phyloP scores from a whole-genome alignment of 2,888 invertebrate species.

The Fabriciana adippe region DNA sequence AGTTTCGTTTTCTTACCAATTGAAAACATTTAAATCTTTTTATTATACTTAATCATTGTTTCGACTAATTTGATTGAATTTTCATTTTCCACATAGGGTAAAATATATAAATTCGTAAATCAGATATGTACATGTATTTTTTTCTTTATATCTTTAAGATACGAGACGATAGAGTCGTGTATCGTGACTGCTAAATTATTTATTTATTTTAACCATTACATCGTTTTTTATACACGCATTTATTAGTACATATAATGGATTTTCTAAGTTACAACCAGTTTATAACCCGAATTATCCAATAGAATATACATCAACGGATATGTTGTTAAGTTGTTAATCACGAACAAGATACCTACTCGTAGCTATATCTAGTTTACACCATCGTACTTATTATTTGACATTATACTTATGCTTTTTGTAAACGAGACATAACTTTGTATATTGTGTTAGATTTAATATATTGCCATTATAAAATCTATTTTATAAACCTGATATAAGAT shows the following conservation, averaged over 20 bases:
- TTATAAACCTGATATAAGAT: too few species aligned
- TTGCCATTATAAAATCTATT: too few species aligned
- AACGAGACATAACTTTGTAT: too few species aligned
- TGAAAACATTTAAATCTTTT: too few species aligned
- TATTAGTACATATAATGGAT: conserved; percentile 7
- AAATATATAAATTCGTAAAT: too few species aligned
- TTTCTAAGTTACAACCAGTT: conserved; percentile 34
- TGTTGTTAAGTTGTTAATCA: conserved; percentile 36
- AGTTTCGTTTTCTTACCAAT: too few species aligned
- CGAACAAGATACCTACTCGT: conserved; percentile 26
- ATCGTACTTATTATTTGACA: neutral
- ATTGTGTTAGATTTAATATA: too few species aligned
- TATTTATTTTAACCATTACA: conserved; percentile 17
- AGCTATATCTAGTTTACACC: conserved; percentile 10
- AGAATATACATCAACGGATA: conserved; percentile 16
- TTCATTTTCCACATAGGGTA: too few species aligned
- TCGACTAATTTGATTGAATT: too few species aligned
- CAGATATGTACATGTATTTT: too few species aligned
- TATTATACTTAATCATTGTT: too few species aligned
- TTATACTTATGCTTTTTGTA: neutral
- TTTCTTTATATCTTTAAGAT: too few species aligned
- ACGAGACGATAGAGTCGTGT: neutral
- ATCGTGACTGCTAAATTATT: conserved; percentile 13
- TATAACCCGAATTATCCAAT: conserved; percentile 2
- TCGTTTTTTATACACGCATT: neutral